phyloP scores from a whole-genome alignment of 35 echinoderm and acorn worm genomes.

The Apostichopus parvimensis region DNA sequence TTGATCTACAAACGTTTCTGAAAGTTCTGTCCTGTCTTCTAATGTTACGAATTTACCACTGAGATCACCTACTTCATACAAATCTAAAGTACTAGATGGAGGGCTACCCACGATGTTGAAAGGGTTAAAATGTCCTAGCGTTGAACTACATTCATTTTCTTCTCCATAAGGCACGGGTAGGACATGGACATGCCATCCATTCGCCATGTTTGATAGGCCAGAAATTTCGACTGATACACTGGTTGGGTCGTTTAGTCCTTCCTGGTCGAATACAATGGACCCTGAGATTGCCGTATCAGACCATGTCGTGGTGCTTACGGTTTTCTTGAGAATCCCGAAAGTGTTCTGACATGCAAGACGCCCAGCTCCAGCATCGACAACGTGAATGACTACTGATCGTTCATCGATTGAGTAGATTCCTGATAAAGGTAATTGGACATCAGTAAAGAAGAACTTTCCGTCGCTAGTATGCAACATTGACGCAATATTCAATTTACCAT shows the following conservation, averaged over 20 bases:
- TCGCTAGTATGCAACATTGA: constrained; percentile 44
- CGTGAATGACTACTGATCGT: constrained; percentile 72
- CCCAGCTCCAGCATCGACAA: constrained; percentile 42
- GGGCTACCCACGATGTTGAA: constrained; percentile 78
- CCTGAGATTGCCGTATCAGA: constrained; percentile 50
- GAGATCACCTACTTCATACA: constrained; percentile 92
- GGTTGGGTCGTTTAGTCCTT: constrained; percentile 56
- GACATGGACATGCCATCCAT: constrained; percentile 87
- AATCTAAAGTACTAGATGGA: constrained; percentile 62
- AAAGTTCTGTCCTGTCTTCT: constrained; percentile 3
- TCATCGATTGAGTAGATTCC: constrained; percentile 61
- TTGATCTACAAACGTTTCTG: constrained; percentile 54
- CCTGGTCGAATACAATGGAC: constrained; percentile 60
- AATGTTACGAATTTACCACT: constrained; percentile 88
- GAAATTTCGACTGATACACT: constrained; percentile 41
- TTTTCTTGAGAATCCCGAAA: constrained; percentile 50
- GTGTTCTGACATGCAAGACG: constrained; percentile 71
- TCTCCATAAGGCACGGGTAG: constrained; percentile 72
- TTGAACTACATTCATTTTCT: constrained; percentile 45
- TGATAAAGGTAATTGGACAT: constrained; percentile 76
- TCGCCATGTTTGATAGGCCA: constrained; percentile 56
- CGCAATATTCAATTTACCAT: constrained; percentile 62
- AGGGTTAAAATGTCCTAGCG: constrained; percentile 89
- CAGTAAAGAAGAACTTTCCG: constrained; percentile 88
- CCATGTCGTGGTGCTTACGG: constrained; percentile 55